A percentile compares a stretch with the other conserved stretches of the same genome.
These are phyloP conservation scores for Pangasius macronema DNA, from an alignment of 2,797 vertebrate genomes.

Conservation along the genomic window DNA sequence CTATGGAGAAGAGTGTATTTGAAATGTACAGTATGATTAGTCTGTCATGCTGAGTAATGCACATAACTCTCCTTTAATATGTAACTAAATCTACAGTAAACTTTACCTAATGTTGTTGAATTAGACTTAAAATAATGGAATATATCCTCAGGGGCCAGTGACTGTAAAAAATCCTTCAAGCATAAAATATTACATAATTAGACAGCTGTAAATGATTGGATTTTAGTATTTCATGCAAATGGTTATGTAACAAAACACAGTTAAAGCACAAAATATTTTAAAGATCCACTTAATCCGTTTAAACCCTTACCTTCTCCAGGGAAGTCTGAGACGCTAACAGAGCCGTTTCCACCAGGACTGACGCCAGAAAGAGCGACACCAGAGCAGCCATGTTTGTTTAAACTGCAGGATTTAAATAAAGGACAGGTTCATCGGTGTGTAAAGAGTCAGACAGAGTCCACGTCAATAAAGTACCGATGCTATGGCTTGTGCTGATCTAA, in stretches of 20 bases:
- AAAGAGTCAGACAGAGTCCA: not conserved
- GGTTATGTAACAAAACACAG: not conserved
- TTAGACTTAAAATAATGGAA: conserved; percentile 58
- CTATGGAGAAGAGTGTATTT: conserved; percentile 30
- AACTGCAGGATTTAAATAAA: conserved; percentile 13
- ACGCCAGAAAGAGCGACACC: conserved; percentile 65
- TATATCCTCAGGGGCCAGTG: conserved; percentile 51
- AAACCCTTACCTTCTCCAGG: conserved; percentile 62
- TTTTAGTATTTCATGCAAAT: not conserved
- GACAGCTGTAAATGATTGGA: not conserved
- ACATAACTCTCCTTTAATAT: not conserved
- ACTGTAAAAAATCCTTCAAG: conserved; percentile 60
- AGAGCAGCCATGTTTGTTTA: conserved; percentile 66
- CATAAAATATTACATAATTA: not conserved
- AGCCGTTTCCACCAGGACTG: conserved; percentile 53
- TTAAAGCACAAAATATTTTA: conserved; percentile 66
- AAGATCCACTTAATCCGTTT: not conserved
- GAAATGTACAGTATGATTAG: not conserved
- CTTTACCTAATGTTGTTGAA: conserved; percentile 65
- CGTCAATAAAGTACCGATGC: not conserved
- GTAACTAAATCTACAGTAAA: not conserved
- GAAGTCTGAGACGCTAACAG: conserved; percentile 61
- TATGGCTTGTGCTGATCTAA: conserved; percentile 1
- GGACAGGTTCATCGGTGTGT: not conserved
- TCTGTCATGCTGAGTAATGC: not conserved